phyloP scores from a whole-genome alignment of 23 tunicate genomes.

The Trididemnum clinides region DNA sequence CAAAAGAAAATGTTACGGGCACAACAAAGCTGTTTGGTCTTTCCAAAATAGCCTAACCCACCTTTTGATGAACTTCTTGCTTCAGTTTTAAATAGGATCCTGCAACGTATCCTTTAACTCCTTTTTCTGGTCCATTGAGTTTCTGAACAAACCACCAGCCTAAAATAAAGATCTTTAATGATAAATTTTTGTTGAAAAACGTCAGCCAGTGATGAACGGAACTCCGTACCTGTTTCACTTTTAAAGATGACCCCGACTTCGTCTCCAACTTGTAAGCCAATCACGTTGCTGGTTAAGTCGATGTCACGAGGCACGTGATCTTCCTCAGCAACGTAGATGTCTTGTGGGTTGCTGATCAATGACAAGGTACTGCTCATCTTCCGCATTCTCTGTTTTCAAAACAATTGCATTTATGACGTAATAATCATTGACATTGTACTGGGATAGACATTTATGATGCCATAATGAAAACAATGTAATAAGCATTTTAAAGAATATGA shows the following conservation, averaged over 20 bases:
- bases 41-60: too few relatives aligned
- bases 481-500: too few relatives aligned
- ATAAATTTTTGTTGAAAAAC: too few relatives aligned
- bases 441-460: too few relatives aligned
- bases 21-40: too few relatives aligned
- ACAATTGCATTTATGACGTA: too few relatives aligned
- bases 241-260: conserved; percentile 32
- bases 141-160: conserved; percentile 17
- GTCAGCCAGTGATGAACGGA: too few relatives aligned
- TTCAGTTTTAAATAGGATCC: not conserved
- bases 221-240: conserved; percentile 44
- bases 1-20: too few relatives aligned
- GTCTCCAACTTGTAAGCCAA: conserved; percentile 34
- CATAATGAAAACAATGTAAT: too few relatives aligned
- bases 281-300: conserved; percentile 28
- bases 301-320: conserved; percentile 41
- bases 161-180: not conserved
- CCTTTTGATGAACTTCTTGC: too few relatives aligned
- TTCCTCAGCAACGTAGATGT: conserved; percentile 30
- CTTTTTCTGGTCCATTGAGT: not conserved
- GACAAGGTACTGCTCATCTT: not conserved
- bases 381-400: not conserved
- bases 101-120: not conserved
- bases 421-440: too few relatives aligned
- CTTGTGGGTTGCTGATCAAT: not conserved